Percentiles rank a stretch among this genome's conserved stretches.
Evolutionary conservation across 1,140 invertebrate species (phyloP).

Genomic region (Acyrthosiphon pisum): DNA sequence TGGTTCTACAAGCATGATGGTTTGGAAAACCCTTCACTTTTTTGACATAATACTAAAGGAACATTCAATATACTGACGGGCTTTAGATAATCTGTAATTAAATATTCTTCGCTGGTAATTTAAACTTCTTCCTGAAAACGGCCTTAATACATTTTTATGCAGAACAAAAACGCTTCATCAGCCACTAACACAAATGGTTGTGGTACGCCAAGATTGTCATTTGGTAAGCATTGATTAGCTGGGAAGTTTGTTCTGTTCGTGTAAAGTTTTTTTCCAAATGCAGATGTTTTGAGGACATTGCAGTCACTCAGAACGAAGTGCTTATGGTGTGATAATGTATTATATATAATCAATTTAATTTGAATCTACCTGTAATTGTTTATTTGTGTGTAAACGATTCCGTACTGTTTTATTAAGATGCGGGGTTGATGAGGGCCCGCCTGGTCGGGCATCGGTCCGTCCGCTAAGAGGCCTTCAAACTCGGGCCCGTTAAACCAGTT

Average conservation of each 20-base stretch:
- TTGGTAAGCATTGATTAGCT: not conserved
- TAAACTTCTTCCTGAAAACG: no score
- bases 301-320: no score
- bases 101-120: conserved; percentile 62
- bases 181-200: not conserved
- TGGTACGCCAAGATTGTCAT: not conserved
- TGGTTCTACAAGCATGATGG: conserved; percentile 58
- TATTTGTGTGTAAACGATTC: no score
- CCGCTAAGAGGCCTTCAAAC: no score
- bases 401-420: no score
- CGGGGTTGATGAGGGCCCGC: no score
- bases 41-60: conserved; percentile 63
- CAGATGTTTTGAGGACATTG: not conserved
- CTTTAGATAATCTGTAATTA: conserved; percentile 62
- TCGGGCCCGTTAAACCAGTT: no score
- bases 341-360: no score
- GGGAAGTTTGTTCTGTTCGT: not conserved
- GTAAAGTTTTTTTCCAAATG: not conserved
- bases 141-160: no score
- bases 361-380: no score
- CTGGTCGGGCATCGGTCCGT: no score
- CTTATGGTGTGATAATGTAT: no score
- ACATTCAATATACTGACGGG: conserved; percentile 63
- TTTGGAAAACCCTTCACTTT: conserved; percentile 59
- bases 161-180: not conserved